Percentiles rank a stretch among this genome's conserved stretches.
phyloP scores from a whole-genome alignment of 2,888 invertebrate genomes.

The Synanthedon formicaeformis region DNA sequence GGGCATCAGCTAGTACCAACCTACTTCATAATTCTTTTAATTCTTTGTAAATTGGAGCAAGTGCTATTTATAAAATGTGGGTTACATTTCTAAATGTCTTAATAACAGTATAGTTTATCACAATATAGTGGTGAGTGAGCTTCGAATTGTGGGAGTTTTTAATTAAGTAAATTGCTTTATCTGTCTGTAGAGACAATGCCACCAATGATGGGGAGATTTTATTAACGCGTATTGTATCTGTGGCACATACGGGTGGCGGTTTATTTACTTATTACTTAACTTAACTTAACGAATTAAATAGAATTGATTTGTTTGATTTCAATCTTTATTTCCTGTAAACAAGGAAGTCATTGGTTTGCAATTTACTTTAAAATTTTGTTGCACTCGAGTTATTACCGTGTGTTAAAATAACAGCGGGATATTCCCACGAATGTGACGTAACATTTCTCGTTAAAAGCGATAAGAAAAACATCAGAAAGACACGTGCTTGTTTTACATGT shows the following conservation, averaged over 20 bases:
- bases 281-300: conserved; percentile 49
- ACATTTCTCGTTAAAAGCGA: conserved; percentile 3
- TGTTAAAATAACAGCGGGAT: not conserved
- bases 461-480: conserved; percentile 8
- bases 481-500: conserved; percentile 8
- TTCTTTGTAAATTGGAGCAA: not conserved
- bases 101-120: conserved; percentile 47
- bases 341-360: not conserved
- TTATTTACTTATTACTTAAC: conserved; percentile 37
- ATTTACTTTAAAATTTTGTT: no score
- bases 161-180: conserved; percentile 70
- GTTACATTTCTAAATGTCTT: conserved; percentile 27
- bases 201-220: conserved; percentile 38
- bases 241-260: conserved; percentile 49
- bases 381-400: not conserved
- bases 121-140: conserved; percentile 25
- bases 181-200: conserved; percentile 53
- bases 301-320: conserved; percentile 65
- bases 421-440: not conserved
- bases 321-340: conserved; percentile 19
- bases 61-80: not conserved
- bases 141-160: conserved; percentile 43
- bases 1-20: no score
- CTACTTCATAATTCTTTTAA: not conserved
- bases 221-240: conserved; percentile 26